Evolutionary conservation across 2,888 invertebrate genomes (phyloP).

Genomic region (Drosophila hamatofila): DNA sequence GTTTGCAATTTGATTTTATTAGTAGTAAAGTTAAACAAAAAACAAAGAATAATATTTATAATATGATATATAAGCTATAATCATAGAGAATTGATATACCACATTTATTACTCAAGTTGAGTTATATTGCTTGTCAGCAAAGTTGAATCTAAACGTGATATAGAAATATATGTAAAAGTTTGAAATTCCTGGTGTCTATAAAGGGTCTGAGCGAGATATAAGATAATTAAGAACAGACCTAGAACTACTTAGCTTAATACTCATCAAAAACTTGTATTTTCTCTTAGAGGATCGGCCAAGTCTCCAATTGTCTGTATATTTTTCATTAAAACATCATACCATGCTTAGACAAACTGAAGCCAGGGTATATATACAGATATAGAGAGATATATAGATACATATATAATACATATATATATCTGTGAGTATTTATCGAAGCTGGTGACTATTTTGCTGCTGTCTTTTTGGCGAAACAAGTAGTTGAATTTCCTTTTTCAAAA

Average conservation of each 20-base stretch:
- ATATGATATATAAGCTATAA: too few relatives aligned
- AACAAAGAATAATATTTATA: too few relatives aligned
- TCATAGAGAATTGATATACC: too few relatives aligned
- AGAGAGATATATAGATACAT: slow-evolving; percentile 1
- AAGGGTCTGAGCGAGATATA: too few relatives aligned
- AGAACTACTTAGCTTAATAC: not conserved
- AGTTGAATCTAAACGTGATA: too few relatives aligned
- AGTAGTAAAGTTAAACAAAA: too few relatives aligned
- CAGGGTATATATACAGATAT: slow-evolving; percentile 6
- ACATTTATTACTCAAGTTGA: too few relatives aligned
- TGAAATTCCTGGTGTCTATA: too few relatives aligned
- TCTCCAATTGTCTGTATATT: not conserved
- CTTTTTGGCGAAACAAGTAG: slow-evolving; percentile 77
- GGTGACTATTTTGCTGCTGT: slow-evolving; percentile 63
- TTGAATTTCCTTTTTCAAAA: slow-evolving; percentile 79
- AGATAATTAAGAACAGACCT: not conserved
- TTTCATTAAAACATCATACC: not conserved
- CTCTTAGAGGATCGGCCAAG: not conserved
- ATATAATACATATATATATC: slow-evolving; percentile 14
- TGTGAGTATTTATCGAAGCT: slow-evolving; percentile 46
- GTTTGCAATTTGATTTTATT: too few relatives aligned
- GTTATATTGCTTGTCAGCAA: too few relatives aligned
- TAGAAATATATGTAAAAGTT: too few relatives aligned
- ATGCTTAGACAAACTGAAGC: not conserved
- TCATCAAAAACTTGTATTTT: not conserved